Evolutionary conservation across 2,113 vertebrate species (phyloP).

Genomic region (Clarias magur): DNA sequence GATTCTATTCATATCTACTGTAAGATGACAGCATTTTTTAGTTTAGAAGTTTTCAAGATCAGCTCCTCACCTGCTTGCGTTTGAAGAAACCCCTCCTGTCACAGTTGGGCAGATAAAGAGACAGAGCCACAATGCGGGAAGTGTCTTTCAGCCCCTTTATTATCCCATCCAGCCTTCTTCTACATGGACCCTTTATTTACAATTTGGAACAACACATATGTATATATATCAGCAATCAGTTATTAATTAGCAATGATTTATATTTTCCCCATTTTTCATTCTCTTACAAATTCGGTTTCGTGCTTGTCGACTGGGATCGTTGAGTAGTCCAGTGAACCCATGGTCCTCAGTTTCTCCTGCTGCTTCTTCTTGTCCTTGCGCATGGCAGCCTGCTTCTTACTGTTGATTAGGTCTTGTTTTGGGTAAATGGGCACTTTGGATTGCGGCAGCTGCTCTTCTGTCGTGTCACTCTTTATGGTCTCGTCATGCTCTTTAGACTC

Average conservation of each 20-base stretch:
- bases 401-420: slow-evolving; percentile 75
- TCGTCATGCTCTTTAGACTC: slow-evolving; percentile 90
- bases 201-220: slow-evolving; percentile 28
- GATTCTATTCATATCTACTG: background rate
- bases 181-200: slow-evolving; percentile 85
- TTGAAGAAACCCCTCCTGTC: slow-evolving; percentile 98
- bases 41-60: background rate
- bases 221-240: background rate
- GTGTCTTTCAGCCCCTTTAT: slow-evolving; percentile 94
- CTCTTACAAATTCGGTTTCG: slow-evolving; percentile 91
- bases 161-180: slow-evolving; percentile 91
- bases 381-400: slow-evolving; percentile 86
- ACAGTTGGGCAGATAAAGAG: slow-evolving; percentile 95
- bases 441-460: slow-evolving; percentile 78
- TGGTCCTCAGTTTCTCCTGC: slow-evolving; percentile 78
- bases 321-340: slow-evolving; percentile 83
- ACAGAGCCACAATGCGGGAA: slow-evolving; percentile 84
- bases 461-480: slow-evolving; percentile 79
- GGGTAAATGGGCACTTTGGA: slow-evolving; percentile 78
- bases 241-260: background rate
- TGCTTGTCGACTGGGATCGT: slow-evolving; percentile 88
- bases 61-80: slow-evolving; percentile 86
- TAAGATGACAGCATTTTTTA: background rate
- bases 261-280: background rate
- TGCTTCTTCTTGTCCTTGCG: slow-evolving; percentile 88